phyloP scores from a whole-genome alignment of 2,888 invertebrate genomes.

The Conchocele bisecta region DNA sequence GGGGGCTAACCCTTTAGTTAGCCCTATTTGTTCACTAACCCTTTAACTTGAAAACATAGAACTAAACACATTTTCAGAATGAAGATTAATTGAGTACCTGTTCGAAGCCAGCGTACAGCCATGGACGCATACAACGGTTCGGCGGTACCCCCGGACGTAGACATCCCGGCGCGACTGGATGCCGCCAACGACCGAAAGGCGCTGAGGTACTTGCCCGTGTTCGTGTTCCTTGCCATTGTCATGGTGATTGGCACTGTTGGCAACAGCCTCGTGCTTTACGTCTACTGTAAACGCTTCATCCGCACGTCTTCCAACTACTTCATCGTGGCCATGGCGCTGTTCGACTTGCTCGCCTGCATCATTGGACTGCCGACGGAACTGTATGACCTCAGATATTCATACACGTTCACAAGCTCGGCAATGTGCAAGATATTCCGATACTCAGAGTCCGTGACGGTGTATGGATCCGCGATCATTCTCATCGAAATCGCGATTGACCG shows the following conservation, averaged over 20 bases:
- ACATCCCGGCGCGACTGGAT: conserved; percentile 38
- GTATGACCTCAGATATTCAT: conserved; percentile 70
- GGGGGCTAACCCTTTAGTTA: no score
- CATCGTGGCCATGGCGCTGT: conserved; percentile 74
- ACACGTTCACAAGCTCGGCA: conserved; percentile 68
- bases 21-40: no score
- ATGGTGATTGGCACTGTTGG: conserved; percentile 71
- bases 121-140: no score
- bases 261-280: conserved; percentile 70
- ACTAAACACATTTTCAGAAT: no score
- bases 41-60: no score
- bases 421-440: conserved; percentile 72
- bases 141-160: no score
- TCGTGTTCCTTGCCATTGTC: conserved; percentile 66
- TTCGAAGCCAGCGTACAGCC: no score
- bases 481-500: conserved; percentile 75
- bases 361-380: conserved; percentile 73
- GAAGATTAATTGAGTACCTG: no score
- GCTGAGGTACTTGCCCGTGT: conserved; percentile 68
- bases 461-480: conserved; percentile 72
- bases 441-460: conserved; percentile 67
- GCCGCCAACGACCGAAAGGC: conserved; percentile 65
- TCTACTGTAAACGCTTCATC: conserved; percentile 70
- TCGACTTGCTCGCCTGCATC: conserved; percentile 72
- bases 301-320: conserved; percentile 75